Percentiles rank a stretch among this genome's conserved stretches.
Evolutionary conservation across 2,888 invertebrate species (phyloP).

Genomic region (Autographa gamma): DNA sequence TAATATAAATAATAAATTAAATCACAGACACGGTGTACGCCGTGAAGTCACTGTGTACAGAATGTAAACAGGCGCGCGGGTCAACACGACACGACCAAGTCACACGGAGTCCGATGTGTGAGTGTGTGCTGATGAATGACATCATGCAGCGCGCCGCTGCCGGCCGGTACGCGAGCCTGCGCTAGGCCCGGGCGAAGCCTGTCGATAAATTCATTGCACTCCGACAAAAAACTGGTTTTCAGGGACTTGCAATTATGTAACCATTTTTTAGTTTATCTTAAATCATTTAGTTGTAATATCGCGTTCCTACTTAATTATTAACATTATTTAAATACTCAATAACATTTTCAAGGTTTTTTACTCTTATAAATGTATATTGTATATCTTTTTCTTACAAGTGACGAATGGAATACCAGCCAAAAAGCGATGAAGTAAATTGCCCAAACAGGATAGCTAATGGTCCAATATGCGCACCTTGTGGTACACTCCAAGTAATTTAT

Average conservation of each 20-base stretch:
- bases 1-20: conserved; percentile 77
- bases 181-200: conserved; percentile 45
- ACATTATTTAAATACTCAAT: too few relatives aligned
- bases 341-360: too few relatives aligned
- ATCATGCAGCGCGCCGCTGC: conserved; percentile 76
- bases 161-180: conserved; percentile 61
- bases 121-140: conserved; percentile 87
- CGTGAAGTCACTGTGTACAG: conserved; percentile 82
- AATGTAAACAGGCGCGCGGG: conserved; percentile 84
- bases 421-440: too few relatives aligned
- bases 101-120: conserved; percentile 80
- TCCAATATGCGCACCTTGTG: too few relatives aligned
- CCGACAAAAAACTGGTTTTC: conserved; percentile 12
- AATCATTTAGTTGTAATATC: too few relatives aligned
- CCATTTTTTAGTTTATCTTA: neutral
- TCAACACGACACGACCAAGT: conserved; percentile 68
- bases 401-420: too few relatives aligned
- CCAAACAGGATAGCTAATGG: too few relatives aligned
- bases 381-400: too few relatives aligned
- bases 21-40: conserved; percentile 82
- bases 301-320: too few relatives aligned
- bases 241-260: neutral
- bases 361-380: too few relatives aligned
- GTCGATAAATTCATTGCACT: conserved; percentile 58
- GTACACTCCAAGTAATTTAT: too few relatives aligned